Conservation (phyloP, 2,888 invertebrate species). For the Meghimatium bilineatum region DNA sequence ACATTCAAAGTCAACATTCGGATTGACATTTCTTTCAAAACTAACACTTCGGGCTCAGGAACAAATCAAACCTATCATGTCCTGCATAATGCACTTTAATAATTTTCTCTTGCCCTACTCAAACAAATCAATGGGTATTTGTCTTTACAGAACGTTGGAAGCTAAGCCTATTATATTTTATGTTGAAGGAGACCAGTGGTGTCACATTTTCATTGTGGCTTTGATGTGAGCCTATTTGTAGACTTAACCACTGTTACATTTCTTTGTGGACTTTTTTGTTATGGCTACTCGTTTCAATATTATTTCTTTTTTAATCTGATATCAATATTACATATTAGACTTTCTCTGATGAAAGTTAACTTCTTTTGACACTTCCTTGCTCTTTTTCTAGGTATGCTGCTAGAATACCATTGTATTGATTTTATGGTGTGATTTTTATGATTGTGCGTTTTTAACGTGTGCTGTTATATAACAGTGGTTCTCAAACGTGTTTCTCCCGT, state of each 20-base stretch:
- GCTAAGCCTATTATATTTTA: conserved; percentile 3
- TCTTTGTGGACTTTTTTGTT: not conserved
- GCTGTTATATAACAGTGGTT: too few relatives aligned
- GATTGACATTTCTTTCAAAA: not conserved
- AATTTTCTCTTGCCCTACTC: not conserved
- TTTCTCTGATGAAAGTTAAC: not conserved
- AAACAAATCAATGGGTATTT: conserved; percentile 21
- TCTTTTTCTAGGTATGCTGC: too few relatives aligned
- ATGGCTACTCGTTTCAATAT: not conserved
- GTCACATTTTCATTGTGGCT: not conserved
- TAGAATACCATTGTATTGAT: too few relatives aligned
- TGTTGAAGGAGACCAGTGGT: not conserved
- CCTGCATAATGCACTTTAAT: not conserved
- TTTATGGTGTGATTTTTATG: too few relatives aligned
- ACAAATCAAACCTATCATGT: not conserved
- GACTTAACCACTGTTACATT: not conserved
- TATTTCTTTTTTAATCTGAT: not conserved
- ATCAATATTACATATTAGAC: not conserved
- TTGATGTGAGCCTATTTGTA: not conserved
- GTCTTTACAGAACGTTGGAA: not conserved
- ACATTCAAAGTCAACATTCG: too few relatives aligned
- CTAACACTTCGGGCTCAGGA: not conserved
- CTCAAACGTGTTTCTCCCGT: too few relatives aligned
- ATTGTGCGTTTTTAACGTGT: too few relatives aligned
- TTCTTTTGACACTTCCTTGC: too few relatives aligned